Evolutionary conservation across 2,797 vertebrate genomes (phyloP), one percentile per base, ranked within the genome.

Genomic region (Iguana delicatissima): DNA sequence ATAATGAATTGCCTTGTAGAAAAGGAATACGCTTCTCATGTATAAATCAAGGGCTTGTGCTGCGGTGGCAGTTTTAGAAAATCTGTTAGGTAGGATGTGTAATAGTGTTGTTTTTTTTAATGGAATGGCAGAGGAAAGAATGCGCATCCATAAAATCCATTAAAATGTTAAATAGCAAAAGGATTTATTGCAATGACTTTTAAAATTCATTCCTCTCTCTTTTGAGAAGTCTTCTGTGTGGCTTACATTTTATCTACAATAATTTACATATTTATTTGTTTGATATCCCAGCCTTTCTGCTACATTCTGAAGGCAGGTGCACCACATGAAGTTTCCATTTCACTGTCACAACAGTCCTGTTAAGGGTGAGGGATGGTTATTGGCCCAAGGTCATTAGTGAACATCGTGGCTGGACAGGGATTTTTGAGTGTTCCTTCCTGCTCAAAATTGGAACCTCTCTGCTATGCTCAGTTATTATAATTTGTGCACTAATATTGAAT

Each of bases 1-100:
- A 88, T 80, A 85, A 88, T 80, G 50, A 72, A 89, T 89, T 38
- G 14, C 82, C 73, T 85, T 52, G 73, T 67, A 12, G 6, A 32
- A 26, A 79, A 52, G 73, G 52, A 62, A 84, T 88, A 38, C 24
- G n/a, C 72, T 80, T n/a, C 67, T 79, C 62, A n/a, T 4, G 13
- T 69, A 22, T 55, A 82, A 83, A 69, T 83, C 35, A n/a, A 86
- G 50, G 35, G 2, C 10, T 62, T 55, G 6, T 6, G 57, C 59
- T 38, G 5, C 46, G 24, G 22, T 55, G 86, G 22, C 29, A 57
- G 35, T 59, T 91, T 85, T 26, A 55, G 77, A 64, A 76, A 42
- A 18, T 55, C 83, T 73, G 24, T 64, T 42, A 20, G 24, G 73
- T 35, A 59, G 42, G n/a, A 67, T 64, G 24, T 79, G 52, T 24